phyloP scores from a whole-genome alignment of 2,113 vertebrate species.

The Mustela nigripes region DNA sequence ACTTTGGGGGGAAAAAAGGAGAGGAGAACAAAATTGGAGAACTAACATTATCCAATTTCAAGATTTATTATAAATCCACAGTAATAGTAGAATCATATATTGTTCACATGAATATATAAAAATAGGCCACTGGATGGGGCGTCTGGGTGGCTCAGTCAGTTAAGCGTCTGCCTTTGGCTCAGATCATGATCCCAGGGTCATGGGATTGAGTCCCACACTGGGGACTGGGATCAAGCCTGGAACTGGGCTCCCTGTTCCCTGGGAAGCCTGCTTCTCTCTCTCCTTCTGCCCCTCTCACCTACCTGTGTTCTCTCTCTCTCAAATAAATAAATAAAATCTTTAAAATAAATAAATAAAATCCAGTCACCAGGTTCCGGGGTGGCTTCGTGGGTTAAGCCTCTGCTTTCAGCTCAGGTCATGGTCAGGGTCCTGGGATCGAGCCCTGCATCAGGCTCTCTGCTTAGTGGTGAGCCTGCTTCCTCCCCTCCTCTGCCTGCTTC shows the following conservation, averaged over 20 bases:
- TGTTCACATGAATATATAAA: not conserved
- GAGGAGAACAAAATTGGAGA: not conserved
- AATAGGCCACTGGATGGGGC: not conserved
- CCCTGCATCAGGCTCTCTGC: too few relatives aligned
- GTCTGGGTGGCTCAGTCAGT: not conserved
- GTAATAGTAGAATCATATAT: not conserved
- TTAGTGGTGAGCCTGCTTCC: not conserved
- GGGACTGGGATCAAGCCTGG: too few relatives aligned
- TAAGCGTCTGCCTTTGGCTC: not conserved
- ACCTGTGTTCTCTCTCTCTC: not conserved
- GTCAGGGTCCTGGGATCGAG: too few relatives aligned
- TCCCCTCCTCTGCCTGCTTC: not conserved
- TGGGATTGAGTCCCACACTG: not conserved
- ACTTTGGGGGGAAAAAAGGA: not conserved
- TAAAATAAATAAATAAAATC: not conserved
- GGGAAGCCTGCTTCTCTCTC: not conserved
- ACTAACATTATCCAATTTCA: not conserved
- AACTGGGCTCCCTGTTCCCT: not conserved
- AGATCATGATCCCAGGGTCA: not conserved
- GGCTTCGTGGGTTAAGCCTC: too few relatives aligned
- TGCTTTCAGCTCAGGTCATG: too few relatives aligned
- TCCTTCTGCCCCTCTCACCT: not conserved
- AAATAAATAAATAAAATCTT: not conserved
- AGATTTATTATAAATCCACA: not conserved
- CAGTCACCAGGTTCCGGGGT: too few relatives aligned